These are phyloP conservation scores for Microctenopoma stevenorrisi DNA, from an alignment of 2,797 vertebrate genomes.

Conservation along the genomic window DNA sequence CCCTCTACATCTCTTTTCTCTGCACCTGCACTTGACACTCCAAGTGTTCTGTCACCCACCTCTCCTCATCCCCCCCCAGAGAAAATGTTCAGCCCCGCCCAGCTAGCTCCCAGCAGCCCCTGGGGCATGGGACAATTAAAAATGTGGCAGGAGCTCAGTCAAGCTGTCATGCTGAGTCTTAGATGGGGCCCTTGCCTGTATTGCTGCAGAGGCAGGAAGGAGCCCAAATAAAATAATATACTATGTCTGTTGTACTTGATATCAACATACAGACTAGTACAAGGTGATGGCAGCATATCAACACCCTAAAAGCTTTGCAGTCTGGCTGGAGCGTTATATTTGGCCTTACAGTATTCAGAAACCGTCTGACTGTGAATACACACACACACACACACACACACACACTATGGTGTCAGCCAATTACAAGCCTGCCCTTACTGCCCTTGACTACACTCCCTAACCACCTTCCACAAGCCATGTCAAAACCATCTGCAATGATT, in stretches of 20 bases:
- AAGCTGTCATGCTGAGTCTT: conserved; percentile 63
- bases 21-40: conserved; percentile 78
- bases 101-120: conserved; percentile 75
- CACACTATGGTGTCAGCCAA: conserved; percentile 73
- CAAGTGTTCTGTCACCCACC: conserved; percentile 65
- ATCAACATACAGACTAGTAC: conserved; percentile 64
- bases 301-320: conserved; percentile 57
- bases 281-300: conserved; percentile 70
- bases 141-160: conserved; percentile 64
- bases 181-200: conserved; percentile 52
- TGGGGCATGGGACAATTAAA: conserved; percentile 79
- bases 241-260: conserved; percentile 59
- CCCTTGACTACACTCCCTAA: conserved; percentile 76
- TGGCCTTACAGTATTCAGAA: conserved; percentile 60
- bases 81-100: conserved; percentile 65
- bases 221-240: conserved; percentile 60
- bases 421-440: conserved; percentile 77
- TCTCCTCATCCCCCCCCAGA: conserved; percentile 43
- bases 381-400: conserved; percentile 32
- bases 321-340: conserved; percentile 59
- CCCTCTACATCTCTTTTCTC: conserved; percentile 65
- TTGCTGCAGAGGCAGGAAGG: conserved; percentile 30
- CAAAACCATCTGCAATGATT: conserved; percentile 65
- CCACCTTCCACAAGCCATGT: conserved; percentile 71
- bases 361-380: conserved; percentile 36